Base-by-base conservation (phyloP, 2,888 invertebrate genomes). In the Lissonota sp. region DNA sequence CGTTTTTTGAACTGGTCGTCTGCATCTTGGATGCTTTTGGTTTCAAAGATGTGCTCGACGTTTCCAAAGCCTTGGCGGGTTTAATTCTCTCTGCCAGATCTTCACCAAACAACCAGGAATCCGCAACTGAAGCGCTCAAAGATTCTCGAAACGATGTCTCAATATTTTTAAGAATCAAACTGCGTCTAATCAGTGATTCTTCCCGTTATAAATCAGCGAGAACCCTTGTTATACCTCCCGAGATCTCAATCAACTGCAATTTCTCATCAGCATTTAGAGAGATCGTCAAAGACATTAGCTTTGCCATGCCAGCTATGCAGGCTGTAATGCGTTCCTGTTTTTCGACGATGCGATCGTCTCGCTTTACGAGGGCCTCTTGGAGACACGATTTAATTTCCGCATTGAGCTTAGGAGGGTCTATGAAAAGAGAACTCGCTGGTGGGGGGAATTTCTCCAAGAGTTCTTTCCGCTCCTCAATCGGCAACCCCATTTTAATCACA, bases 401-500 rank as follows among this genome's bases (percentile, higher is more conserved):
- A 37, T 79, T 73, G 8, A 79, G 53, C 53, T 73, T 66, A 10
- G 72, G 66, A 1, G 60, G 72, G 16, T 66, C 78, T 16, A 58
- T 42, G 16, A 53, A 51, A 5, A 63, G 26, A 6, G 49, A 57
- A 14, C 53, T 69, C 10, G 14, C 37, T 4, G 60, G 60, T 14
- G 70, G 60, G 12, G 70, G 40, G 60, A 60, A 60, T 49, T 40
- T 71, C 12, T 69, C 44, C 10, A 46, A 26, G 6, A 69, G 55
- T 5, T 10, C 1, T 10, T 44, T 74, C 40, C 57, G 42, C 66
- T 60, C 64, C 51, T 78, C 78, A 53, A 51, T 58, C 42, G 42
- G 76, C 0, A 84, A 66, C 55, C 82, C 79, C 49, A 74, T 74
- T 6, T 80, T 64, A 14, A 84, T 80, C 16, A 84, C 55, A 6